Base-by-base conservation (phyloP, 2,888 invertebrate species). In the Agrochola litura region DNA sequence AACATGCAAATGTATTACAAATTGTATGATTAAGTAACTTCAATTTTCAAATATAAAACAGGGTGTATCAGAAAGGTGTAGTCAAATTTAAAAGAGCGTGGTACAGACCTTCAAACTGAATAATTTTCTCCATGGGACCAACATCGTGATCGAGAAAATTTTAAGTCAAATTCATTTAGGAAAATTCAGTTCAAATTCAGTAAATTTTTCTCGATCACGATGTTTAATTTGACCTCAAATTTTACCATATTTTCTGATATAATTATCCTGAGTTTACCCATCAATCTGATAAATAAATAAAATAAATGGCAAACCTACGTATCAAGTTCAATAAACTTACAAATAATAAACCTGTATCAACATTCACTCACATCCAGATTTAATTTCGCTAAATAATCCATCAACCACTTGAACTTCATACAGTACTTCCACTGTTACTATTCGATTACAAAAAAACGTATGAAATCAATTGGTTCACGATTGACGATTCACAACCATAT, bases 401-500 rank as follows among this genome's bases (percentile, higher is more conserved):
- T 52, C 49, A 58, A 75, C 70, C 63, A 75, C 19, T 73, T 74
- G 19, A n/a, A 65, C 66, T 70, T 1, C 1, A 49, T 43, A 54
- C 52, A 54, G 58, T 16, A 66, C 8, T 52, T 19, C 49, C 60
- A 74, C 74, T 69, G 25, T 67, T 46, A 66, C n/a, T 10, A 65
- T 61, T 30, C 30, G 43, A 77, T 79, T 71, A 65, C 60, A 58
- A 67, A 58, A 69, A 56, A 8, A 56, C 61, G 60, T 49, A 19
- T 61, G 25, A 6, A 69, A 49, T 72, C 30, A 56, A 79, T 78
- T 22, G 41, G 49, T 60, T 60, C 37, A 60, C 71, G 25, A 69
- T 60, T 60, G 25, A 60, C 71, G 25, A 69, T 72, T 71, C 66
- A 56, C 22, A 61, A 68, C 73, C 76, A 79, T 74, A 70, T 43